Percentiles rank a stretch among this genome's conserved stretches.
Conservation (phyloP, 1,140 invertebrate species). For the Zaprionus lachaisei region DNA sequence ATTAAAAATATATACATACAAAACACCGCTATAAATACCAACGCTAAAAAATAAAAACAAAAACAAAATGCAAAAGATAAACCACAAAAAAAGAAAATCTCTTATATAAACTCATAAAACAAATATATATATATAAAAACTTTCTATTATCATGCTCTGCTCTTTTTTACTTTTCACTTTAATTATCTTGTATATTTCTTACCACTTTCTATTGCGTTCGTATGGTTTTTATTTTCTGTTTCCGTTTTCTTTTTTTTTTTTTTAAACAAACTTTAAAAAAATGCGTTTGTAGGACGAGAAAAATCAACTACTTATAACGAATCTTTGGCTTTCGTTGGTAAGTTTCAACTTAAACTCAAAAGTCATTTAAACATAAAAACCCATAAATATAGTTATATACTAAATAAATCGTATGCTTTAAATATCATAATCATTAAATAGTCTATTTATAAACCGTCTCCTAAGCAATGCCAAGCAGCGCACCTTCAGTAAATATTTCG, state of each 20-base stretch:
- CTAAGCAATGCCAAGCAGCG: slow-evolving; percentile 31
- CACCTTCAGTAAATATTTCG: slow-evolving; percentile 9
- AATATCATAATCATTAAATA: slow-evolving; percentile 54
- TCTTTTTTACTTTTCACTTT: slow-evolving; percentile 78
- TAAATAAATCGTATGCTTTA: slow-evolving; percentile 72
- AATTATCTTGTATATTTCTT: slow-evolving; percentile 61
- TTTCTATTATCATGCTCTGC: slow-evolving; percentile 81
- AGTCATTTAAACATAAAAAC: slow-evolving; percentile 56
- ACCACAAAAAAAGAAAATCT: slow-evolving; percentile 39
- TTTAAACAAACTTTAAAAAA: slow-evolving; percentile 62
- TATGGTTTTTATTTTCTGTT: slow-evolving; percentile 40
- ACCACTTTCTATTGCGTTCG: slow-evolving; percentile 47
- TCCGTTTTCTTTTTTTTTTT: slow-evolving; percentile 50
- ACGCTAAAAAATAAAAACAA: slow-evolving; percentile 43
- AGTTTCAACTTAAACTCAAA: slow-evolving; percentile 87
- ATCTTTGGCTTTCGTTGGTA: slow-evolving; percentile 94
- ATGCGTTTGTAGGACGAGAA: slow-evolving; percentile 90
- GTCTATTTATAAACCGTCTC: slow-evolving; percentile 20
- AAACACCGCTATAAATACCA: slow-evolving; percentile 60
- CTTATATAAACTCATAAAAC: slow-evolving; percentile 76
- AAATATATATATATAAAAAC: slow-evolving; percentile 78
- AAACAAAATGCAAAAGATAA: slow-evolving; percentile 28
- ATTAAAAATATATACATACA: slow-evolving; percentile 30
- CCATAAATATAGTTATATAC: slow-evolving; percentile 45
- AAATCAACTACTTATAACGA: slow-evolving; percentile 93